Evolutionary conservation across 1,140 invertebrate species (phyloP), one percentile per base, ranked within the genome.

Genomic region (Pseudomyrmex pallidus): DNA sequence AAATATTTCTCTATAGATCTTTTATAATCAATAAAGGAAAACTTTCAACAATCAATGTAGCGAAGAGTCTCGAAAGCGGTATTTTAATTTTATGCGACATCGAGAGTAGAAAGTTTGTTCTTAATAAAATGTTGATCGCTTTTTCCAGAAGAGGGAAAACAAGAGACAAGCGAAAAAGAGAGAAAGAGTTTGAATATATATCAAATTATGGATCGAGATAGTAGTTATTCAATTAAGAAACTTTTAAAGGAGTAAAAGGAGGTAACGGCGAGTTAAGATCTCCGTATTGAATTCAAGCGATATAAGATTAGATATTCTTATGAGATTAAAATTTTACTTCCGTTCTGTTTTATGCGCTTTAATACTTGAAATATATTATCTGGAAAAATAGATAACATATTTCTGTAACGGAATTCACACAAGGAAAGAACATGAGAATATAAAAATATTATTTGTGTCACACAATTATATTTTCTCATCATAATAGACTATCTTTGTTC

Each of bases 161-260:
- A 12, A 64, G 17, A 77, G 61, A 66, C 1, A 66, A 2, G 15
- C 1, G 7, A 59, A 8, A 15, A 9, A n/a, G 64, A 57, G 15
- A 50, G 20, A 48, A 59, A 52, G 15, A 78, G 57, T 48, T 78
- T 78, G 35, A 35, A 35, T 35, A 35, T 35, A 68, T 68, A 68
- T 59, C 64, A 17, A 78, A 70, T 78, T 54, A 46, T 61, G 12
- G 8, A 59, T 80, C 46, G 22, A 68, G 10, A 59, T 61, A 80
- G 66, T 59, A 70, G 44, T 59, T 72, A 80, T 80, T 80, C 66
- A 80, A 80, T 80, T 72, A 72, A 72, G 59, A 8, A 50, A 80
- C 54, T 80, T 78, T 80, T 61, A 57, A 80, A 22, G 35, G 8
- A 50, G n/a, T 8, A 54, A 70, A 80, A 61, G 13, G 1, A 80